Evolutionary conservation across 2,888 invertebrate species (phyloP), one percentile per base, ranked within the genome.

Genomic region (Rhogogaster chlorosoma): DNA sequence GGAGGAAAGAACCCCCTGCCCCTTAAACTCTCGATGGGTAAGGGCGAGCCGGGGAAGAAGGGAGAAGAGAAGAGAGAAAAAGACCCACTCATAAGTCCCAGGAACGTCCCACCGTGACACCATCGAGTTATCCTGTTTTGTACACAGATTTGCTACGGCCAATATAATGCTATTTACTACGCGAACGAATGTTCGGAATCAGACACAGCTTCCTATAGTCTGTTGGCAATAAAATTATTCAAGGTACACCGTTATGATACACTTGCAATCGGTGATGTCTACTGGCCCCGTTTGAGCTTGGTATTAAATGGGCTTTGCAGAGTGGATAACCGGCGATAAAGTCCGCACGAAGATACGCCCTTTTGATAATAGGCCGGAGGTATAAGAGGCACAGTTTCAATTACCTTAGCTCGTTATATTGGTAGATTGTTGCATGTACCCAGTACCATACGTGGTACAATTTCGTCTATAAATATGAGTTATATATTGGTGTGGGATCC

Each of bases 141-240:
- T 91, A 90, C 89, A 89, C 91, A 87, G 88, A 93, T 93, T 93
- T 89, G 92, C 42, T 89, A 91, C 89, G 92, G 89, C 89, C 89
- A 92, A 93, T 93, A 92, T 90, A 92, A 93, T 87, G 90, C 90
- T 90, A 89, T 93, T 91, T 90, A 75, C 86, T 78, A 85, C 84
- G 85, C 86, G 78, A 70, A 84, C 71, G 38, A 45, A 53, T 67
- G 86, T 73, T 42, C n/a, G 9, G 26, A 42, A 73, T 73, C 71
- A 22, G 84, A 71, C 49, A 84, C 32, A 86, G 70, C 86, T 85
- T 88, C 87, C 87, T 83, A 87, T 87, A 86, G 87, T 87, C 10
- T 45, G 73, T 84, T 85, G 89, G 89, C 91, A 91, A 93, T 93
- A 92, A 93, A 93, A 93, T 93, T 93, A 92, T 93, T 89, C 92